phyloP scores from a whole-genome alignment of 2,888 invertebrate genomes.

The Coelogynopora nodosa region DNA sequence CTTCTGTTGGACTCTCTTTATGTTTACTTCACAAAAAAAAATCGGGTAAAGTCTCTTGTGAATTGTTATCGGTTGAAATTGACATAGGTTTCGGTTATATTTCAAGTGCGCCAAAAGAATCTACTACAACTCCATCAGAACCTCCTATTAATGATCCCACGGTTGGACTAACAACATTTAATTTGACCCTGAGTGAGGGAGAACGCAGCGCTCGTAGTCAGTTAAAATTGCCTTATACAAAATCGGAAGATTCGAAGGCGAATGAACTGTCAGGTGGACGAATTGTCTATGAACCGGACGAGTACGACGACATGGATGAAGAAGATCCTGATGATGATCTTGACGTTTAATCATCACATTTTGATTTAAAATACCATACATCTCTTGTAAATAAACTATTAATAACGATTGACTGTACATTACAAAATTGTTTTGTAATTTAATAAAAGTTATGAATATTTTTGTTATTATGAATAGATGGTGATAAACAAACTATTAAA shows the following conservation, averaged over 20 bases:
- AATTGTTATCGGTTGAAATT: neutral
- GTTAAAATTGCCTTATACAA: neutral
- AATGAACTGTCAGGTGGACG: neutral
- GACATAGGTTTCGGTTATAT: neutral
- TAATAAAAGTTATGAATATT: too few species aligned
- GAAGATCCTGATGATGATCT: slow-evolving; percentile 34
- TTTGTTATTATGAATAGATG: too few species aligned
- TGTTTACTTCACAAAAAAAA: neutral
- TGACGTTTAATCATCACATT: too few species aligned
- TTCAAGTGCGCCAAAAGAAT: neutral
- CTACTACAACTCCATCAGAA: neutral
- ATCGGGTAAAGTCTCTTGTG: slow-evolving; percentile 1
- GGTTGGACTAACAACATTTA: neutral
- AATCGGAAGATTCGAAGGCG: neutral
- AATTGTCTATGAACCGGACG: slow-evolving; percentile 19
- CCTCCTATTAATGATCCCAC: neutral
- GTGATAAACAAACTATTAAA: too few species aligned
- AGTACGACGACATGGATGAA: slow-evolving; percentile 8
- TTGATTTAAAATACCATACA: too few species aligned
- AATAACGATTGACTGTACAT: too few species aligned
- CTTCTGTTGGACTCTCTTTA: neutral
- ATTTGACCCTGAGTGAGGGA: neutral
- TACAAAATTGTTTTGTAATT: too few species aligned
- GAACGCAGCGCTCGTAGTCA: neutral
- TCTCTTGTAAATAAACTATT: too few species aligned